These are phyloP conservation scores for Carassius carassius DNA, from an alignment of 2,113 vertebrate species.

Conservation along the genomic window DNA sequence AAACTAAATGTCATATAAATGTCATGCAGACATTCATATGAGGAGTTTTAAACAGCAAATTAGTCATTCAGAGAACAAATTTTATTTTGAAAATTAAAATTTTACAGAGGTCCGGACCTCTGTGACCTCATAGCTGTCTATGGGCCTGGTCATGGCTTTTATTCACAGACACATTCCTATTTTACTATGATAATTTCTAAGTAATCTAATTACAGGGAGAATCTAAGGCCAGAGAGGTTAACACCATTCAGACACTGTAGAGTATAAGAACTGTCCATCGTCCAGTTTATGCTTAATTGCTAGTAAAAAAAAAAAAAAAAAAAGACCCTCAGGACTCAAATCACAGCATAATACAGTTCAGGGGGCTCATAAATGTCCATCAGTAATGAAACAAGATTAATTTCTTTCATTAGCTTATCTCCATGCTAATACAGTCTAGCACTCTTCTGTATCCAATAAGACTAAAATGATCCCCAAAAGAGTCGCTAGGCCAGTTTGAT, in stretches of 20 bases:
- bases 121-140: too few relatives aligned
- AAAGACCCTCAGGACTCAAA: constrained; percentile 6
- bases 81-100: too few relatives aligned
- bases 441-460: constrained; percentile 43
- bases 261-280: background rate
- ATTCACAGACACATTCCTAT: background rate
- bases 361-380: constrained; percentile 45
- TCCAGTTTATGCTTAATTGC: constrained; percentile 24
- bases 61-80: too few relatives aligned
- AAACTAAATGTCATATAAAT: too few relatives aligned
- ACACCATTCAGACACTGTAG: background rate
- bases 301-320: background rate
- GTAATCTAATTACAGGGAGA: background rate
- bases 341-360: constrained; percentile 1
- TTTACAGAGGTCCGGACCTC: too few relatives aligned
- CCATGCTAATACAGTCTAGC: constrained; percentile 50
- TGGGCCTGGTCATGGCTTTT: background rate
- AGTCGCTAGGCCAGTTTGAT: background rate
- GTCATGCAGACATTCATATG: too few relatives aligned
- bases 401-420: constrained; percentile 57
- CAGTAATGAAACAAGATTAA: constrained; percentile 47
- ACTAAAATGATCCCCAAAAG: constrained; percentile 45
- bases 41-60: too few relatives aligned
- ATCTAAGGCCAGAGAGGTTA: background rate
- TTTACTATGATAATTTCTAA: constrained; percentile 7